Base-by-base conservation (phyloP, 2,888 invertebrate species). In the Caenorhabditis sp. region DNA sequence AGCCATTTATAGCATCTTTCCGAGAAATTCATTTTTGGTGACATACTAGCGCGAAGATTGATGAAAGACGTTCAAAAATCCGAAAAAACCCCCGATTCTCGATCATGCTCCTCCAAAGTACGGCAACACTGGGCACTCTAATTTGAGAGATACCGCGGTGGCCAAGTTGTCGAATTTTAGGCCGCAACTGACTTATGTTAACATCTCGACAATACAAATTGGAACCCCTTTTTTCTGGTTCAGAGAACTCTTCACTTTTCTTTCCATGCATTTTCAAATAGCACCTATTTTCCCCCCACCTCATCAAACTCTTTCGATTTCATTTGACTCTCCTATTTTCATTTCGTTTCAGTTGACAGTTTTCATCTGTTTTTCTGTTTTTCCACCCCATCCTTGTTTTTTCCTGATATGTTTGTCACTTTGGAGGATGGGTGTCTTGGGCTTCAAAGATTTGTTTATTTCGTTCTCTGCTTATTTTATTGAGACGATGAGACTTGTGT, bases 211-310 rank as follows among this genome's bases (percentile, higher is more conserved):
- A 7, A 31, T 6, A 31, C n/a, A 19, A 19, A 47, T 47, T 19
- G n/a, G 47, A 47, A 47, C 19, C 2, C n/a, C 19, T 5, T 19
- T 47, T 47, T 19, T 47, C 26, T 26, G 26, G 49, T 49, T 12
- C 35, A 8, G 22, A 24, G 31, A 16, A 24, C 51, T 7, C 12
- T 51, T 49, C 19, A 41, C 51, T 14, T n/a, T 75, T n/a, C n/a
- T 66, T 64, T 64, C 54, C 16, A 56, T 54, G 31, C 28, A 66
- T 66, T 66, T 51, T 44, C 28, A 31, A 66, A n/a, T 28, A 49
- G 19, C 38, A 24, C 38, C 38, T 31, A 44, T 44, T 44, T 44
- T 44, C 16, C 44, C 7, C n/a, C n/a, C 31, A 14, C n/a, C 22
- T 26, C 35, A 31, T 51, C 51, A 47, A 47, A 47, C 31, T 35